These are phyloP conservation scores for Scomber japonicus DNA, from an alignment of 2,113 vertebrate genomes.

Conservation along the genomic window DNA sequence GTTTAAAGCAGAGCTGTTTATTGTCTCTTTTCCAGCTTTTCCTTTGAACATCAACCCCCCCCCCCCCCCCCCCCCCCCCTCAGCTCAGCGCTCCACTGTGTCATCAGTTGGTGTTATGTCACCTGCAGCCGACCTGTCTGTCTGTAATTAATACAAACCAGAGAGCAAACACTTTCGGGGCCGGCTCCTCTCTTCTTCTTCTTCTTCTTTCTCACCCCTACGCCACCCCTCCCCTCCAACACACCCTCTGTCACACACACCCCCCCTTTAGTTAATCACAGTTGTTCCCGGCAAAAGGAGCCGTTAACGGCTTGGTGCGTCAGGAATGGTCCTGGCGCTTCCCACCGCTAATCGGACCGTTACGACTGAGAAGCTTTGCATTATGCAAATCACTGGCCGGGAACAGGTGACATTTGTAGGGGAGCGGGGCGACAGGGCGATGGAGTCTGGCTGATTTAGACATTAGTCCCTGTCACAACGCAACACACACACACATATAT, in stretches of 20 bases:
- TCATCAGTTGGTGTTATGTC: slow-evolving; percentile 54
- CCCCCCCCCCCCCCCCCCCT: not conserved
- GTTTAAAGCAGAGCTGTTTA: not conserved
- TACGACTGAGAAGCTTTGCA: slow-evolving; percentile 99
- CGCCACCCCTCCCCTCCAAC: not conserved
- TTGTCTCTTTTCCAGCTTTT: not conserved
- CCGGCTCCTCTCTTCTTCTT: slow-evolving; percentile 34
- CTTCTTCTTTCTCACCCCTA: slow-evolving; percentile 38
- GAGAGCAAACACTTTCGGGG: slow-evolving; percentile 70
- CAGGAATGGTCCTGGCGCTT: slow-evolving; percentile 95
- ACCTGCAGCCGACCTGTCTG: slow-evolving; percentile 58
- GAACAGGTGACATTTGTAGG: slow-evolving; percentile 99
- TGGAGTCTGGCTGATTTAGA: slow-evolving; percentile 96
- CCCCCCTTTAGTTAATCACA: slow-evolving; percentile 89
- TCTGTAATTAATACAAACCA: slow-evolving; percentile 77
- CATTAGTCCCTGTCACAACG: slow-evolving; percentile 99
- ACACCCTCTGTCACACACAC: slow-evolving; percentile 26
- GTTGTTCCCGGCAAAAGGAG: slow-evolving; percentile 86
- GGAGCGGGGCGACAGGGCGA: slow-evolving; percentile 84
- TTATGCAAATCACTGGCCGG: slow-evolving; percentile 99
- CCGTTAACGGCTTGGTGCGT: slow-evolving; percentile 91
- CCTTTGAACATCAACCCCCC: not conserved
- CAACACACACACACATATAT: slow-evolving; percentile 77
- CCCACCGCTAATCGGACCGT: slow-evolving; percentile 99
- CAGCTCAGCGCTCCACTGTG: slow-evolving; percentile 18